A percentile compares a stretch with the other conserved stretches of the same genome.
phyloP scores from a whole-genome alignment of 2,797 vertebrate genomes.

The Loris lydekkerianus region DNA sequence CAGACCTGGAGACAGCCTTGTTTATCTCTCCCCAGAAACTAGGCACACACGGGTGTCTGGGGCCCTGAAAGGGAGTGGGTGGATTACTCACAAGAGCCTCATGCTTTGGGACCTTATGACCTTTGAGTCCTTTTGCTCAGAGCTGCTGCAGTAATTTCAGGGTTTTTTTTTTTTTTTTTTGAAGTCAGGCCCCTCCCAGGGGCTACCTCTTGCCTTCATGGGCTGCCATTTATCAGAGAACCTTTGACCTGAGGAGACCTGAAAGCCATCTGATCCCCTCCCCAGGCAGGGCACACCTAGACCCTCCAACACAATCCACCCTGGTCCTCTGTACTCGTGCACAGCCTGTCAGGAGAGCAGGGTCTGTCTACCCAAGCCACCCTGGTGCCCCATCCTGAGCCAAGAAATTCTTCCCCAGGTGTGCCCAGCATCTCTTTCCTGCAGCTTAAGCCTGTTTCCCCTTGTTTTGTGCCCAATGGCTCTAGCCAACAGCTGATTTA shows the following conservation, averaged over 20 bases:
- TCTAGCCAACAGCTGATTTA: not conserved
- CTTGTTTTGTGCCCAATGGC: not conserved
- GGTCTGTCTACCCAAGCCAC: too few species aligned
- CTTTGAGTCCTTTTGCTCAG: not conserved
- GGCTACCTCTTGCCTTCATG: not conserved
- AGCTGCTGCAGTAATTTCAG: not conserved
- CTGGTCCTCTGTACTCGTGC: not conserved
- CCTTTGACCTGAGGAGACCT: conserved; percentile 25
- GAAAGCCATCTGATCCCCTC: not conserved
- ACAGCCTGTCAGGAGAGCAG: not conserved
- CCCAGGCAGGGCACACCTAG: not conserved
- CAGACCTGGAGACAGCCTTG: not conserved
- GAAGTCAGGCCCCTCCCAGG: not conserved
- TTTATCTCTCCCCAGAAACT: not conserved
- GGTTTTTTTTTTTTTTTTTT: not conserved
- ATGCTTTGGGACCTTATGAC: not conserved
- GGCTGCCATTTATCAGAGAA: conserved; percentile 2
- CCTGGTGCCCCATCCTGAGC: not conserved
- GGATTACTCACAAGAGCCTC: not conserved
- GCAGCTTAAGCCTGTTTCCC: not conserved
- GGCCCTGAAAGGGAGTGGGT: not conserved
- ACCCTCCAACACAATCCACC: not conserved
- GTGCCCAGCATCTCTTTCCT: not conserved
- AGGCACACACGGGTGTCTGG: not conserved
- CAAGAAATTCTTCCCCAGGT: not conserved